Conservation (phyloP, 2,797 vertebrate genomes). For the Artibeus lituratus region DNA sequence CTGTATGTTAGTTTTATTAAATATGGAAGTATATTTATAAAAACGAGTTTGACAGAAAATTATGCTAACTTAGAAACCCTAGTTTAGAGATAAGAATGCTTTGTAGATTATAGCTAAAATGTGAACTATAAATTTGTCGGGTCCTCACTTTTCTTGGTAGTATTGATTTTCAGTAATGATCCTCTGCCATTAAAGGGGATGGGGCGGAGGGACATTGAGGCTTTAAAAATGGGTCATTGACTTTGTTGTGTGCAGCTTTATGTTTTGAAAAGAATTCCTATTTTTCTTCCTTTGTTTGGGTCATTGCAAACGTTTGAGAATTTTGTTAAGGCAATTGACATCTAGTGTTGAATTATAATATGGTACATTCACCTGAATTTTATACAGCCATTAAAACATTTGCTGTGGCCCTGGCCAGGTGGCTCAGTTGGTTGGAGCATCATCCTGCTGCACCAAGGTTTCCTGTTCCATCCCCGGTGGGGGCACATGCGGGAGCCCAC, state of each 20-base stretch:
- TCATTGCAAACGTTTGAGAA: conserved; percentile 26
- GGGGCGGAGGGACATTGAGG: neutral
- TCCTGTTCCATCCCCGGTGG: neutral
- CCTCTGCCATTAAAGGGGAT: neutral
- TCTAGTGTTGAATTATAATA: neutral
- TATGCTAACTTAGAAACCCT: conserved; percentile 3
- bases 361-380: neutral
- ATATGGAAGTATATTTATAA: conserved; percentile 6
- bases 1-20: neutral
- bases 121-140: conserved; percentile 35
- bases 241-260: neutral
- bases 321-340: neutral
- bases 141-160: neutral
- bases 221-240: neutral
- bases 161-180: conserved; percentile 20
- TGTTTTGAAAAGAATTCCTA: neutral
- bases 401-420: neutral
- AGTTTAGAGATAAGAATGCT: conserved; percentile 1
- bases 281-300: neutral
- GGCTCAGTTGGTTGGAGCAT: neutral
- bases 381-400: neutral
- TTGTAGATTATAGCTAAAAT: neutral
- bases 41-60: conserved; percentile 39
- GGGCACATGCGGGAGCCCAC: too few relatives aligned
- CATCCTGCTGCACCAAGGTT: neutral